A percentile compares a stretch with the other conserved stretches of the same genome.
Evolutionary conservation across 2,113 vertebrate genomes (phyloP).

Genomic region (Bubo bubo): DNA sequence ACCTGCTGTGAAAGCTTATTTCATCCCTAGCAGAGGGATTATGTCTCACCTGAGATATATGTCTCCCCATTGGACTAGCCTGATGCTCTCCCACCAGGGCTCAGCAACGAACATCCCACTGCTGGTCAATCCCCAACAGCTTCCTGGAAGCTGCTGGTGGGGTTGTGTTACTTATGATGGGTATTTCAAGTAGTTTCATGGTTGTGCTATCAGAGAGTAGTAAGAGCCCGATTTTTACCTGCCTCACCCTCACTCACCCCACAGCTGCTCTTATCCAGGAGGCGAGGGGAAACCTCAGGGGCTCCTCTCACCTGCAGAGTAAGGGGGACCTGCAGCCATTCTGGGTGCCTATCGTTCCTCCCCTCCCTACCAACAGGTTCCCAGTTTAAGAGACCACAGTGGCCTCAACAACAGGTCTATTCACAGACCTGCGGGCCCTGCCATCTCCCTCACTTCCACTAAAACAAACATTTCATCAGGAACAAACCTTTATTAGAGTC

Average conservation of each 20-base stretch:
- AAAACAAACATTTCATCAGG: background rate
- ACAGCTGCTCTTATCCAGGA: background rate
- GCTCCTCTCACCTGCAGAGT: background rate
- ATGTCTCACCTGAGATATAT: background rate
- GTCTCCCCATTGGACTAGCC: background rate
- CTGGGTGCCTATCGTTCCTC: rapidly evolving
- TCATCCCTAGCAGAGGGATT: background rate
- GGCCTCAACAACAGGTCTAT: background rate
- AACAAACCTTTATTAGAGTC: background rate
- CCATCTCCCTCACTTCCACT: background rate
- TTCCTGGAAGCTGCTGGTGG: background rate
- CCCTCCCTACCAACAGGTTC: background rate
- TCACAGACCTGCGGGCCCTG: background rate
- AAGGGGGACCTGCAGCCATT: background rate
- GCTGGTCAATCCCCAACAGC: background rate
- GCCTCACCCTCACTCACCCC: background rate
- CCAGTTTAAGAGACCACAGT: background rate
- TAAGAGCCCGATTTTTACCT: background rate
- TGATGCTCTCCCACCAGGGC: rapidly evolving
- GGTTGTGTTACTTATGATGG: background rate
- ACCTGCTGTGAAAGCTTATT: background rate
- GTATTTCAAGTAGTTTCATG: background rate
- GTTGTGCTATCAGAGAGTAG: background rate
- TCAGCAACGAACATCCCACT: background rate
- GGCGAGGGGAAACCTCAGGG: background rate